These are phyloP conservation scores for Mergus octosetaceus DNA, from an alignment of 2,797 vertebrate genomes.

Conservation along the genomic window DNA sequence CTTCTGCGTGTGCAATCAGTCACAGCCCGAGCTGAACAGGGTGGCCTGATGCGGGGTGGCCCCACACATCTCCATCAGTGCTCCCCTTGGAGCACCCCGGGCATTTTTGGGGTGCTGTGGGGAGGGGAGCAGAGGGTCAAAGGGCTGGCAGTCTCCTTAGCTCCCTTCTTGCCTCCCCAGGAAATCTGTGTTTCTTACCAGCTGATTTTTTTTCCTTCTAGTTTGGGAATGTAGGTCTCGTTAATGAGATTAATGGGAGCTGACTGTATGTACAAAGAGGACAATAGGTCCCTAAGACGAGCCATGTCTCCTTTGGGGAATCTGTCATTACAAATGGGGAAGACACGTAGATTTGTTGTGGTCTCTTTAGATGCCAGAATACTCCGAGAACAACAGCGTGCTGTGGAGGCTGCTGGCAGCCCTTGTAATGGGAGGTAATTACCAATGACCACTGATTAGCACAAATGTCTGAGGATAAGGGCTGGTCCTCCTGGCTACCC, in stretches of 20 bases:
- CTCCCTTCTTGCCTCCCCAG: not conserved
- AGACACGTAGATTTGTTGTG: conserved; percentile 18
- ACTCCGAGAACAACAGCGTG: conserved; percentile 20
- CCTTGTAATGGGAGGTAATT: conserved; percentile 1
- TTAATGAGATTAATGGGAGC: conserved; percentile 59
- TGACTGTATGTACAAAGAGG: conserved; percentile 34
- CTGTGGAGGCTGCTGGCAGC: not conserved
- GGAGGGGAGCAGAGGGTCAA: not conserved
- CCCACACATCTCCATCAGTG: not conserved
- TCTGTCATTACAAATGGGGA: conserved; percentile 42
- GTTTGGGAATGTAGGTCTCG: conserved; percentile 63
- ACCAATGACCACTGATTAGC: not conserved
- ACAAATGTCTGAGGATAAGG: not conserved
- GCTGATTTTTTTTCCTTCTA: conserved; percentile 42
- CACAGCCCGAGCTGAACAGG: not conserved
- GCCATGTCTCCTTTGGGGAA: conserved; percentile 31
- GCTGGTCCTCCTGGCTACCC: not conserved
- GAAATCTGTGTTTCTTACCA: conserved; percentile 41
- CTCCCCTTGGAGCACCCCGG: not conserved
- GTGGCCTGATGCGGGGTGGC: not conserved
- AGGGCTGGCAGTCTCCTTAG: not conserved
- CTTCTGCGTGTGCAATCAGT: fast-evolving
- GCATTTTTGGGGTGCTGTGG: not conserved
- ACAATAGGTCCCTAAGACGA: conserved; percentile 53
- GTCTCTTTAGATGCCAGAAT: conserved; percentile 19